These are phyloP conservation scores for Diabrotica balteata DNA, from an alignment of 2,888 invertebrate species.

Conservation along the genomic window DNA sequence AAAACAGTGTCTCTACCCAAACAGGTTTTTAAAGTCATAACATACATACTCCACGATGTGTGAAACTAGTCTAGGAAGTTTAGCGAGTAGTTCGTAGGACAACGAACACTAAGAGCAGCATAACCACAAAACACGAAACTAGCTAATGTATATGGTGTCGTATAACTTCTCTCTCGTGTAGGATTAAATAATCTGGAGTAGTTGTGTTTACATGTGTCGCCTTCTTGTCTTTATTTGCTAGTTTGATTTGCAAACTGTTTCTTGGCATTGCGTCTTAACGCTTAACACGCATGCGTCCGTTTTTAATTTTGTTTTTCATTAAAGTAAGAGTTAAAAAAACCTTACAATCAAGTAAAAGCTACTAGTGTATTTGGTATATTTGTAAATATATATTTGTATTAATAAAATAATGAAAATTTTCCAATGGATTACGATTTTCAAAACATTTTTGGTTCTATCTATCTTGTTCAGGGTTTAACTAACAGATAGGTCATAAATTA, in stretches of 20 bases:
- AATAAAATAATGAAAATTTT: too few relatives aligned
- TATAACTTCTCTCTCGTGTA: slow-evolving; percentile 33
- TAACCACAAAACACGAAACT: slow-evolving; percentile 38
- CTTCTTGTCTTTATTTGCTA: slow-evolving; percentile 42
- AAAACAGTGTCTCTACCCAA: slow-evolving; percentile 2
- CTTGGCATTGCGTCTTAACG: neutral
- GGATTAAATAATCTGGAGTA: slow-evolving; percentile 47
- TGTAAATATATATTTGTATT: too few relatives aligned
- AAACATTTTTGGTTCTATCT: too few relatives aligned
- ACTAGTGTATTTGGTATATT: too few relatives aligned
- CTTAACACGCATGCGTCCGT: too few relatives aligned
- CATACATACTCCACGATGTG: slow-evolving; percentile 11
- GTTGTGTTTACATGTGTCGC: slow-evolving; percentile 51
- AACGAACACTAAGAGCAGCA: slow-evolving; percentile 24
- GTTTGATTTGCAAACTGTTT: slow-evolving; percentile 48
- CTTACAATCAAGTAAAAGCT: too few relatives aligned
- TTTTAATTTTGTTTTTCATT: too few relatives aligned
- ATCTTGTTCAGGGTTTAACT: too few relatives aligned
- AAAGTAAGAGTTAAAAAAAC: too few relatives aligned
- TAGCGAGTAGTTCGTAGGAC: slow-evolving; percentile 31
- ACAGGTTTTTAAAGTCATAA: slow-evolving; percentile 17
- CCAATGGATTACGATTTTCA: too few relatives aligned
- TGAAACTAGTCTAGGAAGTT: slow-evolving; percentile 33
- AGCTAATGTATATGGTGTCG: slow-evolving; percentile 30
- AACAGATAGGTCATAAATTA: too few relatives aligned